A percentile compares a stretch with the other conserved stretches of the same genome.
Evolutionary conservation across 1,140 invertebrate species (phyloP).

Genomic region (Zaprionus camerounensis): DNA sequence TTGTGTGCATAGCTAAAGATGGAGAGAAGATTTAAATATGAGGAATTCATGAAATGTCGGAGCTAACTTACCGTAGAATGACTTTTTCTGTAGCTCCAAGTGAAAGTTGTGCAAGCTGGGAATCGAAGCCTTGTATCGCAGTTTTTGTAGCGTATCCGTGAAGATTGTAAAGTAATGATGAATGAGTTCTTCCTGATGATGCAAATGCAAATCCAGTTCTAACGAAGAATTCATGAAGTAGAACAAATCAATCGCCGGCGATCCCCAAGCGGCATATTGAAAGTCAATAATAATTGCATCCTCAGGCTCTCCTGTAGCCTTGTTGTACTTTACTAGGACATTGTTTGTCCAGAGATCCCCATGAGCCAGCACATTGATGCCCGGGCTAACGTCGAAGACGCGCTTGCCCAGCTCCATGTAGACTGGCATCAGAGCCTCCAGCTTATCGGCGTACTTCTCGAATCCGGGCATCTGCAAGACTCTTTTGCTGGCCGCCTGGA

Average conservation of each 20-base stretch:
- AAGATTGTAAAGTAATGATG: slow-evolving; percentile 66
- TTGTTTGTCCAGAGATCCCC: slow-evolving; percentile 89
- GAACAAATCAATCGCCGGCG: slow-evolving; percentile 78
- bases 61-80: slow-evolving; percentile 68
- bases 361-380: slow-evolving; percentile 87
- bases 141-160: slow-evolving; percentile 54
- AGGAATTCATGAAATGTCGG: not conserved
- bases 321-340: slow-evolving; percentile 87
- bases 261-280: slow-evolving; percentile 77
- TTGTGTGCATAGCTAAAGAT: slow-evolving; percentile 65
- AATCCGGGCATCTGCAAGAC: slow-evolving; percentile 63
- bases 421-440: slow-evolving; percentile 52
- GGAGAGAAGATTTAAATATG: not conserved
- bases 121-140: slow-evolving; percentile 58
- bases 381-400: slow-evolving; percentile 72
- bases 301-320: slow-evolving; percentile 81
- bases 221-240: slow-evolving; percentile 80
- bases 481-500: slow-evolving; percentile 56
- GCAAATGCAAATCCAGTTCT: slow-evolving; percentile 62
- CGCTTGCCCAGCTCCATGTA: slow-evolving; percentile 77
- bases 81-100: slow-evolving; percentile 63
- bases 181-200: slow-evolving; percentile 71
- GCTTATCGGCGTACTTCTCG: slow-evolving; percentile 65
- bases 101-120: slow-evolving; percentile 75
- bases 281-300: slow-evolving; percentile 85